phyloP scores from a whole-genome alignment of 2,113 vertebrate genomes.

The Sinocyclocheilus anophthalmus region DNA sequence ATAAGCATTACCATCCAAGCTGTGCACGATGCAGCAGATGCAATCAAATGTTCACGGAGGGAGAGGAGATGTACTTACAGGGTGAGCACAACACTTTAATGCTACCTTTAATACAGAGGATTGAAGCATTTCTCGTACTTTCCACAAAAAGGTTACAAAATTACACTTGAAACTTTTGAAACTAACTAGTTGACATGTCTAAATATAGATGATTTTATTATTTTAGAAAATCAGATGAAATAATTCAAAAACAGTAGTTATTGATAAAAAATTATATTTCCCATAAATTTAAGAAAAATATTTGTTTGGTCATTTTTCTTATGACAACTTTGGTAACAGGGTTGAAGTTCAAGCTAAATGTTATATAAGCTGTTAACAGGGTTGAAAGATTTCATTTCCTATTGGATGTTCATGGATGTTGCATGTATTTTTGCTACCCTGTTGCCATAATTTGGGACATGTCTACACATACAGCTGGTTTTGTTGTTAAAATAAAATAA shows the following conservation, averaged over 20 bases:
- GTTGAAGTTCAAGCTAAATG: background rate
- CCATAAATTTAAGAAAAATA: too few species aligned
- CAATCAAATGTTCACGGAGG: conserved; percentile 99
- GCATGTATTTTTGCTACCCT: too few species aligned
- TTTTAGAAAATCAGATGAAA: too few species aligned
- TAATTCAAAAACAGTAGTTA: too few species aligned
- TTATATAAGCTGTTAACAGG: background rate
- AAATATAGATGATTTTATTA: too few species aligned
- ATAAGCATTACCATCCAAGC: conserved; percentile 98
- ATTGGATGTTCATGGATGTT: background rate
- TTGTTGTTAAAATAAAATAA: background rate
- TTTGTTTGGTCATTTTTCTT: too few species aligned
- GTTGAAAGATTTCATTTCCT: background rate
- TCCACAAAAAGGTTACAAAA: background rate
- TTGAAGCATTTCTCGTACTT: background rate
- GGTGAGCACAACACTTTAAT: conserved; percentile 75
- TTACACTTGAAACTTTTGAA: background rate
- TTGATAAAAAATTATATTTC: too few species aligned
- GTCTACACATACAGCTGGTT: background rate
- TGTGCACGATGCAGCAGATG: conserved; percentile 99
- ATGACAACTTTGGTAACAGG: too few species aligned
- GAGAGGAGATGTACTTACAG: conserved; percentile 99
- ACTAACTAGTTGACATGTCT: background rate
- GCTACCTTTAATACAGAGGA: background rate
- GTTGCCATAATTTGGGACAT: background rate